Evolutionary conservation across 2,797 vertebrate species (phyloP), one percentile per base, ranked within the genome.

Genomic region (Myotis pilosus): DNA sequence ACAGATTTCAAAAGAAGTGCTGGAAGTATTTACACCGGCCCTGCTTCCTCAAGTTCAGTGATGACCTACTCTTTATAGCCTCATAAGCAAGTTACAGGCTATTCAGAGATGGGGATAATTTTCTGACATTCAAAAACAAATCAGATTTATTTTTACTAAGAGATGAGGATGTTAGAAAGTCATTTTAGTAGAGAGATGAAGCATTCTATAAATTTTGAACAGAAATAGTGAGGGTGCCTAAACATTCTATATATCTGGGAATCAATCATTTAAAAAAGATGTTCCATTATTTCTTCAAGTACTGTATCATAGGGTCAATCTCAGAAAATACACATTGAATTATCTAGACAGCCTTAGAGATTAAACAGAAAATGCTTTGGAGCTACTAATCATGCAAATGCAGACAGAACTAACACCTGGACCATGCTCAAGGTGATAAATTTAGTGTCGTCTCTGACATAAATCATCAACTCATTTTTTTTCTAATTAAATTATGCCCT

Each of bases 311-410:
- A n/a, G 66, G 51, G 17, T 22, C 68, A 76, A 25, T 82, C 33
- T 82, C 49, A 89, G 57, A 95, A 93, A 95, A 89, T n/a, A 82
- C 9, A 91, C 47, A 53, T 2, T 92, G 38, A 44, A 49, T 64
- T 87, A 49, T 11, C 23, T 16, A 60, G 23, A 74, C 23, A 74
- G 57, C 8, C 66, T 44, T 62, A 44, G 30, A 68, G 20, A 44
- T 85, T 76, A 86, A 68, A 22, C 1, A 89, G 71, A 81, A 84
- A 47, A 75, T 41, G 28, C 55, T 71, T 55, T 64, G 13, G 36
- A 79, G 44, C 30, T 36, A 60, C 53, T 74, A 81, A 93, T 12
- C 41, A 78, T 4, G n/a, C 36, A 92, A 71, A 86, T 10, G 8
- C 36, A 57, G 60, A 76, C 9, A 76, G 74, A 94, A 86, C 16